Evolutionary conservation across 2,113 vertebrate species (phyloP), one percentile per base, ranked within the genome.

Genomic region (Steatornis caripensis): DNA sequence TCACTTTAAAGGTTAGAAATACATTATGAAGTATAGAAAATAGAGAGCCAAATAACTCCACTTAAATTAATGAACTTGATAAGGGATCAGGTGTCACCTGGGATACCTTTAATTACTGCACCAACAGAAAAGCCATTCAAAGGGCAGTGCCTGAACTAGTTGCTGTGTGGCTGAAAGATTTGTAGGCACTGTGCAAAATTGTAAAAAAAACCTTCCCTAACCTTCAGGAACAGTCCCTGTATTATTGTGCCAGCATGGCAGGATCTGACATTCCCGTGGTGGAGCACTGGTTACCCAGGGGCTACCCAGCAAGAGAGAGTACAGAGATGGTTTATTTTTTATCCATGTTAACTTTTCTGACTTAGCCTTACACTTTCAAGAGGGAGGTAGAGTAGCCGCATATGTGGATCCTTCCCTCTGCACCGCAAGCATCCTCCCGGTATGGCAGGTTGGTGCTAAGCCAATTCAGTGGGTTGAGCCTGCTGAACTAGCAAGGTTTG

Each of bases 1-100:
- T 97, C 94, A 89, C 95, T 97, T 95, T 91, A 97, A 91, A 97
- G 92, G 92, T 95, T 97, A 95, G 89, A 97, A 97, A 97, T 97
- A 94, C 95, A 89, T 96, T 96, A 75, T 95, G 94, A 95, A 92
- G 89, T 81, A 68, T 84, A 93, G 95, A 95, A 96, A 96, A 95
- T 49, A 95, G 60, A 94, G 64, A 88, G 58, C 89, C 77, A 94
- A 97, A 92, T 97, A 96, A 89, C 94, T 93, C 90, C 92, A 96
- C 92, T 96, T 96, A 95, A 95, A 96, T 94, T 94, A 95, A 95
- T 97, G 96, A 96, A 96, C 92, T 92, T 97, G 97, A 95, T 97
- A 97, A 97, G 84, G 90, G 89, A 97, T 95, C 77, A 87, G 74
- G 70, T 96, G 96, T 93, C 96, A 95, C 95, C 90, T 95, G 95